Evolutionary conservation across 37 sponge, comb jelly and placozoan genomes (phyloP).

Genomic region (Mnemiopsis leidyi): DNA sequence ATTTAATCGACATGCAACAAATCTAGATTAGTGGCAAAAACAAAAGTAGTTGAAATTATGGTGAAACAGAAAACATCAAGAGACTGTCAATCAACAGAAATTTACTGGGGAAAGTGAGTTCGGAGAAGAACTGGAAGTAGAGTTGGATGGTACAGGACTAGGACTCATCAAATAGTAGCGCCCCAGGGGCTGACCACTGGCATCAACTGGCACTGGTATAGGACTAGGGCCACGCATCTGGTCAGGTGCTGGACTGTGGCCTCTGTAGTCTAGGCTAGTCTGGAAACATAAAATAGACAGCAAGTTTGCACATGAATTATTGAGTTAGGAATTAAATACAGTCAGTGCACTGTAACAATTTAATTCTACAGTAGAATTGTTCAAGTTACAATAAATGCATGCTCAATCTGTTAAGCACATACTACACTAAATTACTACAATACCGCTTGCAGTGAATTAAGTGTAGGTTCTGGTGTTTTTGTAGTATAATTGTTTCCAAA

Average conservation of each 20-base stretch:
- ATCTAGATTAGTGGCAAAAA: too few relatives aligned
- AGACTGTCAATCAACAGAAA: neutral
- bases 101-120: neutral
- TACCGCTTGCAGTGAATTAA: conserved; percentile 14
- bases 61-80: neutral
- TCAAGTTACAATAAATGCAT: too few relatives aligned
- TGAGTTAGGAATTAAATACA: too few relatives aligned
- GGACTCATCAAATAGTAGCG: conserved; percentile 12
- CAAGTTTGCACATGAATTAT: too few relatives aligned
- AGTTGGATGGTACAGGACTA: neutral
- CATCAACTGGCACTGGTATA: conserved; percentile 10
- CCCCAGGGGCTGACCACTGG: neutral
- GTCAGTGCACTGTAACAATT: too few relatives aligned
- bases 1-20: too few relatives aligned
- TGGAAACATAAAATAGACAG: too few relatives aligned
- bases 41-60: too few relatives aligned
- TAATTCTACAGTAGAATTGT: too few relatives aligned
- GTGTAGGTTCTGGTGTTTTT: neutral
- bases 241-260: neutral
- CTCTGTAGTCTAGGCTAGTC: neutral
- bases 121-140: neutral
- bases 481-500: neutral
- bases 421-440: neutral
- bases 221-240: neutral
- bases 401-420: neutral